A percentile compares a stretch with the other conserved stretches of the same genome.
Evolutionary conservation across 2,888 invertebrate species (phyloP).

Genomic region (Apodemia duryi): DNA sequence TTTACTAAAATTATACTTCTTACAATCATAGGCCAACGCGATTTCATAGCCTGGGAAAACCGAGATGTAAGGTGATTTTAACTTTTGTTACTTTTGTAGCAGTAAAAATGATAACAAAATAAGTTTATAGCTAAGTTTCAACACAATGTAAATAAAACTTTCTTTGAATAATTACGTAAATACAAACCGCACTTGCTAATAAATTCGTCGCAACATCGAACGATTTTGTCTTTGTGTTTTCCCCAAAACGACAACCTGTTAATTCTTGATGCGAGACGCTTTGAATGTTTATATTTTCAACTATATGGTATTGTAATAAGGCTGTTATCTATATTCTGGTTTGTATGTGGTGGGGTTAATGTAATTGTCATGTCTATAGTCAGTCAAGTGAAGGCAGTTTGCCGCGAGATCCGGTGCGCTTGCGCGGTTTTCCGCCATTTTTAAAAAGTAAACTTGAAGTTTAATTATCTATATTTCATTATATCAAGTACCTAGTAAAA

Average conservation of each 20-base stretch:
- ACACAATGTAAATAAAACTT: neutral
- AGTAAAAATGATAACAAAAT: too few species aligned
- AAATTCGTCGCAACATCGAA: neutral
- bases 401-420: conserved; percentile 58
- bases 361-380: conserved; percentile 50
- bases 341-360: conserved; percentile 49
- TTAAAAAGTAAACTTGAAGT: conserved; percentile 14
- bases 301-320: conserved; percentile 11
- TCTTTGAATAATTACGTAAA: conserved; percentile 5
- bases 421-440: conserved; percentile 34
- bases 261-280: conserved; percentile 44
- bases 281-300: conserved; percentile 16
- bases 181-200: neutral
- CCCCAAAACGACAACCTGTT: conserved; percentile 53
- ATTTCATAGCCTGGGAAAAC: too few species aligned
- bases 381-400: conserved; percentile 49
- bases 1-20: too few species aligned
- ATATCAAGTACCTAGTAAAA: neutral
- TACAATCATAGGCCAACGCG: too few species aligned
- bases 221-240: conserved; percentile 46
- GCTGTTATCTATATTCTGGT: conserved; percentile 25
- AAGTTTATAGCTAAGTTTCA: too few species aligned
- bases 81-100: too few species aligned
- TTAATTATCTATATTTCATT: neutral
- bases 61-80: too few species aligned